Base-by-base conservation (phyloP, 2,888 invertebrate species). In the Limenitis camilla region DNA sequence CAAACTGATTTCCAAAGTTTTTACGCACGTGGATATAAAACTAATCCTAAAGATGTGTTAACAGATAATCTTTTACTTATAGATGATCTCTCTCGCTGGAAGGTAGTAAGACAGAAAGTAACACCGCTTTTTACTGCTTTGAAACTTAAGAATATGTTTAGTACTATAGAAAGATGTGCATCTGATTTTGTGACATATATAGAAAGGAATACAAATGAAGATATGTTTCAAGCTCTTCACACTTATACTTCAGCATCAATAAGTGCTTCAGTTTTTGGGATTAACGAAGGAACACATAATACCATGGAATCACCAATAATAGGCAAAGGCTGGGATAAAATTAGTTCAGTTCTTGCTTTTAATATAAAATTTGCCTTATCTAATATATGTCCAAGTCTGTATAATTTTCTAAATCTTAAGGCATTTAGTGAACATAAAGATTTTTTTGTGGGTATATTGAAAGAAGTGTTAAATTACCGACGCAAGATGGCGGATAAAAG, bases 141-240 rank as follows among this genome's bases (percentile, higher is more conserved):
- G 0, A 81, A 76, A 58, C 63, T 86, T 0, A 83, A 78, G 53
- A 76, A 77, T n/a, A 81, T 85, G 80, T 84, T 77, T 54, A 68
- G 68, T 28, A 74, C 77, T 5, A 64, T 87, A 36, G 74, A 76
- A 1, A 67, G 69, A 45, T 76, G 76, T 57, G 76, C 72, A 0
- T 62, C 63, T 2, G 77, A 81, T 60, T 83, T 82, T 54, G 71
- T 68, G 0, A 59, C 68, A 3, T 66, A 67, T 35, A 48, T 81
- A 8, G 67, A 72, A 53, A 54, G 64, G 8, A 64, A 67, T 32
- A 52, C 69, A 11, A 62, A 60, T 33, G 52, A 63, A 5, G 71
- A 68, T 1, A 69, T 78, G 5, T 81, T 74, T 29, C 66, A 70
- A 38, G 65, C 61, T 8, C 43, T 81, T 0, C 77, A 74, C 40